Conservation (phyloP, 2,888 invertebrate species). For the Molorchus minor region DNA sequence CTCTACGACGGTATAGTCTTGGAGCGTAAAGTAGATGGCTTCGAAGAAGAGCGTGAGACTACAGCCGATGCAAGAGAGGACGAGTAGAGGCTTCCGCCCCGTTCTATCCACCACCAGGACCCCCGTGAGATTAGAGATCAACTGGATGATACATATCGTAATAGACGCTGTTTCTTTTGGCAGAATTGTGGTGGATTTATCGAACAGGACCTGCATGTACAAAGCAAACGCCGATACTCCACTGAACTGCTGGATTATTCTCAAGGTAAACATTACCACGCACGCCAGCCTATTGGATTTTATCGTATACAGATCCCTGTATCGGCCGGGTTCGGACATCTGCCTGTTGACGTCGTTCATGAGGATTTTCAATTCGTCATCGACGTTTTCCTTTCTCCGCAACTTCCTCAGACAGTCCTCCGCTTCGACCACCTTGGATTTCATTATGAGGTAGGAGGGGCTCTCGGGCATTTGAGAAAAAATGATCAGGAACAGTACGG, state of each 20-base stretch:
- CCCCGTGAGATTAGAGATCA: constrained; percentile 36
- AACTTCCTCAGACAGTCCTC: constrained; percentile 46
- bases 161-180: constrained; percentile 28
- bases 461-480: constrained; percentile 54
- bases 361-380: constrained; percentile 47
- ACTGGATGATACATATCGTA: constrained; percentile 31
- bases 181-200: constrained; percentile 25
- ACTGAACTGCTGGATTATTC: constrained; percentile 53
- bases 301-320: constrained; percentile 50
- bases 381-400: constrained; percentile 48
- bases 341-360: constrained; percentile 51
- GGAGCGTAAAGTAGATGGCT: constrained; percentile 53
- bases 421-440: constrained; percentile 45
- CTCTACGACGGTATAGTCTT: constrained; percentile 42
- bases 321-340: constrained; percentile 49
- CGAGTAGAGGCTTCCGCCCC: constrained; percentile 48
- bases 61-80: constrained; percentile 44
- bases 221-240: constrained; percentile 51
- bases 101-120: constrained; percentile 45
- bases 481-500: constrained; percentile 44
- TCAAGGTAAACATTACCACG: constrained; percentile 42
- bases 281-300: constrained; percentile 52
- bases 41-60: constrained; percentile 24
- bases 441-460: constrained; percentile 54
- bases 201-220: constrained; percentile 48